Conservation (phyloP, 2,797 vertebrate genomes). For the Tiaroga cobitis region DNA sequence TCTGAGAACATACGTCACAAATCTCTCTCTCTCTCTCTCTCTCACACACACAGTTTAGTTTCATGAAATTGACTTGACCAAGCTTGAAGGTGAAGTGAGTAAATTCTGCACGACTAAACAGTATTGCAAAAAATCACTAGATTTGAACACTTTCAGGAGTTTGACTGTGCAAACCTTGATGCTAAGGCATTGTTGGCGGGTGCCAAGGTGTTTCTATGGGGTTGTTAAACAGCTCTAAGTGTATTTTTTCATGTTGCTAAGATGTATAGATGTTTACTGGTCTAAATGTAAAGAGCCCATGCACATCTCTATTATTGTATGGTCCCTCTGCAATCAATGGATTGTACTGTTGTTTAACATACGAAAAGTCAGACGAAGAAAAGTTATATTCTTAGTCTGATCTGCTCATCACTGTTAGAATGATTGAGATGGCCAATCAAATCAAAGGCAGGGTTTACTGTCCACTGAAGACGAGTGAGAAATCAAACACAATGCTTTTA, state of each 20-base stretch:
- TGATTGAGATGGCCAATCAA: neutral
- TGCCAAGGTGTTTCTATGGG: neutral
- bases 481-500: neutral
- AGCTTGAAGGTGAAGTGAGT: neutral
- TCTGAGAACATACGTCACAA: neutral
- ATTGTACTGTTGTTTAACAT: neutral
- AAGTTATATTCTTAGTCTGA: neutral
- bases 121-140: neutral
- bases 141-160: neutral
- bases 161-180: neutral
- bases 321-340: neutral
- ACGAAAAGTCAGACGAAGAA: neutral
- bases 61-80: neutral
- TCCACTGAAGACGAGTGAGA: neutral
- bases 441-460: neutral
- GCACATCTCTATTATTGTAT: neutral
- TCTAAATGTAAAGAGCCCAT: neutral
- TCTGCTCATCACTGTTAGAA: neutral
- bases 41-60: neutral
- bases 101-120: neutral
- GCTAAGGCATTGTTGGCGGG: neutral
- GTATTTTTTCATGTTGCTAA: neutral
- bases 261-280: neutral
- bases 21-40: too few species aligned
- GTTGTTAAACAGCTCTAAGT: neutral